Conservation (phyloP, 2,888 invertebrate genomes). For the Hydroisotoma schaefferi region DNA sequence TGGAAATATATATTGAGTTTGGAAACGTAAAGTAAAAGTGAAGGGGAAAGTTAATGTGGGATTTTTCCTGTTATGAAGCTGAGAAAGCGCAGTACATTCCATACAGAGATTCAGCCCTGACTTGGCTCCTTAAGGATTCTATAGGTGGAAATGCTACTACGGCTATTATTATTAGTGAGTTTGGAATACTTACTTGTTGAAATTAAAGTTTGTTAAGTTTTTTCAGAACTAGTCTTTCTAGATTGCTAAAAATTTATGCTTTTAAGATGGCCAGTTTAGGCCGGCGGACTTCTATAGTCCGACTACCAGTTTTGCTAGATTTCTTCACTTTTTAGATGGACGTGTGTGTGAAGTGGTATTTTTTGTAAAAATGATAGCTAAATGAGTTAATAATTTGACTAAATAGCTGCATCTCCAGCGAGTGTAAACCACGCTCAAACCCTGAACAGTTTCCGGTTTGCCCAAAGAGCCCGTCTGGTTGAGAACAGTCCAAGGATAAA, state of each 20-base stretch:
- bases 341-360: not conserved
- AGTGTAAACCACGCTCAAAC: slow-evolving; percentile 73
- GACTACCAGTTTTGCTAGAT: not conserved
- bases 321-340: slow-evolving; percentile 1
- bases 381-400: slow-evolving; percentile 27
- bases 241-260: not conserved
- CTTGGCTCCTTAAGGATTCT: slow-evolving; percentile 76
- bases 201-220: too few relatives aligned
- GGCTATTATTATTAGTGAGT: slow-evolving; percentile 71
- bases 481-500: slow-evolving; percentile 63
- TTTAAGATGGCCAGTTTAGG: not conserved
- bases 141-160: slow-evolving; percentile 74
- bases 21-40: not conserved
- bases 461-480: slow-evolving; percentile 70
- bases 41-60: not conserved
- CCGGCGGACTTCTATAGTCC: too few relatives aligned
- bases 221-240: slow-evolving; percentile 4
- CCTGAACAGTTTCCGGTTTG: slow-evolving; percentile 75
- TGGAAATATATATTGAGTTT: not conserved
- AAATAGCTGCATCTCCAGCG: slow-evolving; percentile 70
- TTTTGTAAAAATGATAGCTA: not conserved
- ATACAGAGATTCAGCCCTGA: slow-evolving; percentile 74
- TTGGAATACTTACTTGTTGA: not conserved
- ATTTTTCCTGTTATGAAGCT: slow-evolving; percentile 21
- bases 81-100: slow-evolving; percentile 62